A percentile compares a stretch with the other conserved stretches of the same genome.
These are phyloP conservation scores for Phaenicophaeus curvirostris DNA, from an alignment of 2,797 vertebrate genomes.

Conservation along the genomic window DNA sequence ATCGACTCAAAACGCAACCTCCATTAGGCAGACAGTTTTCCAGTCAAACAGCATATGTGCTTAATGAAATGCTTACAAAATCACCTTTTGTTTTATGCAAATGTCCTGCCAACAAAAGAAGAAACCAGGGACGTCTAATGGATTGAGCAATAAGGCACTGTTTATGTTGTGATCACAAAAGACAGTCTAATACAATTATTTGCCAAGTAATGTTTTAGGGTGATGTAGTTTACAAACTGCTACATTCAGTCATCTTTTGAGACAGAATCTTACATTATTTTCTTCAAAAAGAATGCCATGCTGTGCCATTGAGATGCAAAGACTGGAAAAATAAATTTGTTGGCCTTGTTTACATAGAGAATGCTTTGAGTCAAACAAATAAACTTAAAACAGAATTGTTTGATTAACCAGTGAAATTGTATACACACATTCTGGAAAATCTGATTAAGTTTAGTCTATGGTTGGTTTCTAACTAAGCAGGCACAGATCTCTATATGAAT, in stretches of 20 bases:
- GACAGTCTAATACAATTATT: background rate
- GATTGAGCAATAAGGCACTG: background rate
- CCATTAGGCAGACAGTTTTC: background rate
- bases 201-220: background rate
- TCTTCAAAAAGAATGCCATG: background rate
- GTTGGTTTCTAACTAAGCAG: background rate
- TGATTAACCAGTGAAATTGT: background rate
- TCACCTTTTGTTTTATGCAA: conserved; percentile 31
- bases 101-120: conserved; percentile 8
- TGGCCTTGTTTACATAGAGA: background rate
- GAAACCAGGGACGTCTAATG: background rate
- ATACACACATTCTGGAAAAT: background rate
- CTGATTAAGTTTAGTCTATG: background rate
- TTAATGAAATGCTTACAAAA: conserved; percentile 24
- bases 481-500: background rate
- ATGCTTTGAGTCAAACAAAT: conserved; percentile 19
- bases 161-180: background rate
- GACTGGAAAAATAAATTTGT: background rate
- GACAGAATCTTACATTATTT: background rate
- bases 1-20: background rate
- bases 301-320: background rate
- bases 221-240: background rate
- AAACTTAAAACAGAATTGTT: background rate
- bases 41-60: background rate
- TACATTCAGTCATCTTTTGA: background rate